phyloP scores from a whole-genome alignment of 1,140 invertebrate genomes.

The Heliconius eleuchia region DNA sequence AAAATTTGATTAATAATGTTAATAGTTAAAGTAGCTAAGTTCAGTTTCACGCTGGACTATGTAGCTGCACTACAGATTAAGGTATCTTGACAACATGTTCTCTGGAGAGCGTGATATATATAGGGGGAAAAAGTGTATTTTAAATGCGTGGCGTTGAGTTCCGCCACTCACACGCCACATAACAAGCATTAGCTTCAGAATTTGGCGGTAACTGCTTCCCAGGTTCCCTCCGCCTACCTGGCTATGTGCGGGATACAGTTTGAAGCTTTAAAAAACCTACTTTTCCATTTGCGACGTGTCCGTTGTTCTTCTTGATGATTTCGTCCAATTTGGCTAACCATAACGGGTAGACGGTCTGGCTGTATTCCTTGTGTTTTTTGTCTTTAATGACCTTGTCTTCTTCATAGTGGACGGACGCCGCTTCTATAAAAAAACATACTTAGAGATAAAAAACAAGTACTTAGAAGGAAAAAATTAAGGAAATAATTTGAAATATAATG shows the following conservation, averaged over 20 bases:
- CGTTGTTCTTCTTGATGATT: constrained; percentile 76
- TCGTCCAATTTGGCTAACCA: constrained; percentile 53
- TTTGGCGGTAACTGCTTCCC: neutral
- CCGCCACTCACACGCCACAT: too few species aligned
- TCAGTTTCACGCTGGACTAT: too few species aligned
- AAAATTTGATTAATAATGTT: neutral
- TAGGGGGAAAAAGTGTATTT: too few species aligned
- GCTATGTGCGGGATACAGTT: too few species aligned
- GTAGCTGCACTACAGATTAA: too few species aligned
- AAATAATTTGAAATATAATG: too few species aligned
- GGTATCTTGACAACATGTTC: too few species aligned
- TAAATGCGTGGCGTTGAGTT: neutral
- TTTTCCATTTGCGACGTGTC: constrained; percentile 83
- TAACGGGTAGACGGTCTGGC: constrained; percentile 47
- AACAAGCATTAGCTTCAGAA: too few species aligned
- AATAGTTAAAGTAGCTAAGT: too few species aligned
- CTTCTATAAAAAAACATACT: constrained; percentile 39
- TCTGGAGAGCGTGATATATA: too few species aligned
- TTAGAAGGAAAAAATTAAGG: too few species aligned
- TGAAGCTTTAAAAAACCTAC: constrained; percentile 53
- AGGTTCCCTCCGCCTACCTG: neutral
- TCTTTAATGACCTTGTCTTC: constrained; percentile 47
- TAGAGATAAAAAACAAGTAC: too few species aligned
- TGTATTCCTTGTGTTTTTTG: constrained; percentile 52
- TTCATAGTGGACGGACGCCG: constrained; percentile 51